These are phyloP conservation scores for Psilopsiagon aurifrons DNA, from an alignment of 2,113 vertebrate genomes.

Conservation along the genomic window DNA sequence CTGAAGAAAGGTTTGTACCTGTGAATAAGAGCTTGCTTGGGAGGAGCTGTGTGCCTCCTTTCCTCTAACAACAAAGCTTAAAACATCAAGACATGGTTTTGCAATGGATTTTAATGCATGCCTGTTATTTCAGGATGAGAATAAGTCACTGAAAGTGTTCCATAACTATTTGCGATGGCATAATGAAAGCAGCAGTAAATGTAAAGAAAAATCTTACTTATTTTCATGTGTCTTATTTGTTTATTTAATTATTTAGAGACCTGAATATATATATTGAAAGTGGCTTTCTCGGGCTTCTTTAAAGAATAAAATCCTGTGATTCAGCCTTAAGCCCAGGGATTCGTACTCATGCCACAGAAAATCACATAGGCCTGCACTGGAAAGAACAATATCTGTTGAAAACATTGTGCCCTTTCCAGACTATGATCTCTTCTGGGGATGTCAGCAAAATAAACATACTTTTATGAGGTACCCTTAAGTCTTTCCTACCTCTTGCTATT, in stretches of 20 bases:
- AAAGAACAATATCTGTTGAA: not conserved
- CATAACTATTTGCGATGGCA: not conserved
- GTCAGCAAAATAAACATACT: not conserved
- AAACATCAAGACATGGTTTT: not conserved
- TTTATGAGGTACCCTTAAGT: not conserved
- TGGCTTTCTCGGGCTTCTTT: not conserved
- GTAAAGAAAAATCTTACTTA: not conserved
- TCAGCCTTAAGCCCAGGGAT: not conserved
- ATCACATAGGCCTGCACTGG: not conserved
- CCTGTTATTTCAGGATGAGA: not conserved
- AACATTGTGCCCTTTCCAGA: not conserved
- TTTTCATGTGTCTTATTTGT: not conserved
- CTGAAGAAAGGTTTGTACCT: constrained; percentile 34
- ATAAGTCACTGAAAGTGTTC: not conserved
- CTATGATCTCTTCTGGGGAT: not conserved
- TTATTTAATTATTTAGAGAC: not conserved
- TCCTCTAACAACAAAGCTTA: constrained; percentile 28
- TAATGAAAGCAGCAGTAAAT: not conserved
- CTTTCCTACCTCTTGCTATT: not conserved
- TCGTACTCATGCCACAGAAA: not conserved
- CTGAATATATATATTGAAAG: not conserved
- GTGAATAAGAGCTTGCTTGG: constrained; percentile 35
- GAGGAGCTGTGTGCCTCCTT: not conserved
- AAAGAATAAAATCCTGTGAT: not conserved
- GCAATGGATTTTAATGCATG: not conserved